A percentile compares a stretch with the other conserved stretches of the same genome.
phyloP scores from a whole-genome alignment of 1,140 invertebrate species.

The Philopotamus ludificatus region DNA sequence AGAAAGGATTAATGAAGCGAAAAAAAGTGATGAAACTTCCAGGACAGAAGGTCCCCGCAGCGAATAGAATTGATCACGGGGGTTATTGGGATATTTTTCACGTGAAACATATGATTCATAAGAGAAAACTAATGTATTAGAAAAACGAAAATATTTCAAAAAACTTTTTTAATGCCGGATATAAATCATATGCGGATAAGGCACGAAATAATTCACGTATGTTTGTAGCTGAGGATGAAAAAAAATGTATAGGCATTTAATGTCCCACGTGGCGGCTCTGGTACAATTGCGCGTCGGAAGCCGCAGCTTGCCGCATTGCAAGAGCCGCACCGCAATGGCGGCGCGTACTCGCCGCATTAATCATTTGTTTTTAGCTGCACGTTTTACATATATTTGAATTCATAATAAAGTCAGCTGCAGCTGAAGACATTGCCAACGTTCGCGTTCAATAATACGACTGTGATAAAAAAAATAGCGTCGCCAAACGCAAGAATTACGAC shows the following conservation, averaged over 20 bases:
- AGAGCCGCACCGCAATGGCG: slow-evolving; percentile 19
- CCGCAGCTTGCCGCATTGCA: slow-evolving; percentile 14
- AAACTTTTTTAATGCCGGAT: too few species aligned
- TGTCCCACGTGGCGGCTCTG: background rate
- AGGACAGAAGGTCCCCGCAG: background rate
- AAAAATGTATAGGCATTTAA: background rate
- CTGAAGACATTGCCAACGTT: background rate
- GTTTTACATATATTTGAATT: slow-evolving; percentile 37
- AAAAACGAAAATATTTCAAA: background rate
- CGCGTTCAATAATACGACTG: background rate
- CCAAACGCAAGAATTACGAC: too few species aligned
- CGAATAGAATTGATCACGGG: background rate
- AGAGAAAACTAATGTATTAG: background rate
- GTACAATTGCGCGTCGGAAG: background rate
- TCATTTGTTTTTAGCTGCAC: slow-evolving; percentile 35
- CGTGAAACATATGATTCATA: slow-evolving; percentile 4
- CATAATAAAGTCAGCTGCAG: slow-evolving; percentile 18
- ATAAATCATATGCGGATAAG: too few species aligned
- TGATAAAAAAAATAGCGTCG: background rate
- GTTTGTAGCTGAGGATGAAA: background rate
- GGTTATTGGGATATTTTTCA: slow-evolving; percentile 2
- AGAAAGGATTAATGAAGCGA: background rate
- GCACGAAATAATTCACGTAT: too few species aligned
- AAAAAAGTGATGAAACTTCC: slow-evolving; percentile 6
- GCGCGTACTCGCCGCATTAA: slow-evolving; percentile 27